Conservation (phyloP, 2,888 invertebrate genomes). For the Ypsolopha sequella region DNA sequence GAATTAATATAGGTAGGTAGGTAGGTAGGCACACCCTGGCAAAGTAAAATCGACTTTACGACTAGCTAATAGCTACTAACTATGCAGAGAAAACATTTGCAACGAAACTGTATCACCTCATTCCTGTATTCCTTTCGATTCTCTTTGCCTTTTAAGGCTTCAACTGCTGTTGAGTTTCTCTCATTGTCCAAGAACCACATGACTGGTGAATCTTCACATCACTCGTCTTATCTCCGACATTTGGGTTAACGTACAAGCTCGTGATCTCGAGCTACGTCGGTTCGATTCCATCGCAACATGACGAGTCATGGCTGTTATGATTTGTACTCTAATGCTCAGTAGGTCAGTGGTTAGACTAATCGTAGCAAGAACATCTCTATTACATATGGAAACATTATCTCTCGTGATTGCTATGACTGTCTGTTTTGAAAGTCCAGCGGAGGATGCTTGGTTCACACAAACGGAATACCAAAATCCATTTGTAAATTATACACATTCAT, state of each 20-base stretch:
- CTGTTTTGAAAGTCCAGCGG: no score
- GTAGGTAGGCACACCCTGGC: no score
- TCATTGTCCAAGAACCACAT: conserved; percentile 5
- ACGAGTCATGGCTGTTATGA: conserved; percentile 40
- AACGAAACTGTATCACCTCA: no score
- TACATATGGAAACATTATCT: not conserved
- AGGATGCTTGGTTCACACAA: no score
- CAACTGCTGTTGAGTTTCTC: not conserved
- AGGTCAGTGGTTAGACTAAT: conserved; percentile 12
- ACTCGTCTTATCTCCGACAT: conserved; percentile 40
- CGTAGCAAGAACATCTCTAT: not conserved
- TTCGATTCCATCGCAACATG: conserved; percentile 18
- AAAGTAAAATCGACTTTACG: no score
- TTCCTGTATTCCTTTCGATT: no score
- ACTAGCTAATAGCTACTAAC: no score
- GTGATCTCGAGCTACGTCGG: conserved; percentile 37
- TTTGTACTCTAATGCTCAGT: conserved; percentile 23
- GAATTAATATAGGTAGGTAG: no score
- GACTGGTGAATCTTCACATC: conserved; percentile 54
- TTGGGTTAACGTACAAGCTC: conserved; percentile 45
- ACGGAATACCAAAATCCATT: no score
- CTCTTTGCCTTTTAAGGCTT: no score
- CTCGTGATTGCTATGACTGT: not conserved
- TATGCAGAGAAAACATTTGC: no score
- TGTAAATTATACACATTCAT: no score